These are phyloP conservation scores for Drusus annulatus DNA, from an alignment of 1,140 invertebrate species.

Conservation along the genomic window DNA sequence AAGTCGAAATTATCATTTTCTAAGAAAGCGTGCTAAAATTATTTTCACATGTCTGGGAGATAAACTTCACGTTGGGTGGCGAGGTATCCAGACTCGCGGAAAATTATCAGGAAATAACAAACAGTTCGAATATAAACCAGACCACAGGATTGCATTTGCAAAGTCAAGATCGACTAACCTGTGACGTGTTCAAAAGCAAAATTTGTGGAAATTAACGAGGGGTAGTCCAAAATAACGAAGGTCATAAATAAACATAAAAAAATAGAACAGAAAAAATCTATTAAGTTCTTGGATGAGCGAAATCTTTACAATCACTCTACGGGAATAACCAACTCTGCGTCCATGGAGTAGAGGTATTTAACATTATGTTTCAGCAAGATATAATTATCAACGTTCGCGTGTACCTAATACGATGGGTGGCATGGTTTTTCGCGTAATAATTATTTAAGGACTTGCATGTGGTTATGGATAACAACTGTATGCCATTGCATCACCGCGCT, in stretches of 20 bases:
- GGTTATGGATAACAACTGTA: background rate
- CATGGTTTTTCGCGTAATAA: constrained; percentile 6
- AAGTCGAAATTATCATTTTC: background rate
- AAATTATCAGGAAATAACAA: constrained; percentile 6
- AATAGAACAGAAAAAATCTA: no score
- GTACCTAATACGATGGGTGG: background rate
- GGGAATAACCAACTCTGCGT: no score
- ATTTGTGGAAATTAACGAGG: no score
- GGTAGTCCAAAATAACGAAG: no score
- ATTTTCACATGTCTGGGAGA: background rate
- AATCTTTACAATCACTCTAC: no score
- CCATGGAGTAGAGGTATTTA: no score
- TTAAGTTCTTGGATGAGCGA: no score
- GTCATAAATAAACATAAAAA: no score
- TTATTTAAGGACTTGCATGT: constrained; percentile 37
- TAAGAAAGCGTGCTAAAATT: background rate
- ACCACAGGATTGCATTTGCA: no score
- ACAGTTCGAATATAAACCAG: background rate
- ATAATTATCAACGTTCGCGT: constrained; percentile 16
- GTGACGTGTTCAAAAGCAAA: no score
- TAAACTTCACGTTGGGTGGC: background rate
- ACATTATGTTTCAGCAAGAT: no score
- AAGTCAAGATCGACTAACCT: no score
- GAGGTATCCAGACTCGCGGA: background rate
- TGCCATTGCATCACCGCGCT: background rate